These are phyloP conservation scores for Pyrrhopygopsis socrates DNA, from an alignment of 2,888 invertebrate genomes.

Conservation along the genomic window DNA sequence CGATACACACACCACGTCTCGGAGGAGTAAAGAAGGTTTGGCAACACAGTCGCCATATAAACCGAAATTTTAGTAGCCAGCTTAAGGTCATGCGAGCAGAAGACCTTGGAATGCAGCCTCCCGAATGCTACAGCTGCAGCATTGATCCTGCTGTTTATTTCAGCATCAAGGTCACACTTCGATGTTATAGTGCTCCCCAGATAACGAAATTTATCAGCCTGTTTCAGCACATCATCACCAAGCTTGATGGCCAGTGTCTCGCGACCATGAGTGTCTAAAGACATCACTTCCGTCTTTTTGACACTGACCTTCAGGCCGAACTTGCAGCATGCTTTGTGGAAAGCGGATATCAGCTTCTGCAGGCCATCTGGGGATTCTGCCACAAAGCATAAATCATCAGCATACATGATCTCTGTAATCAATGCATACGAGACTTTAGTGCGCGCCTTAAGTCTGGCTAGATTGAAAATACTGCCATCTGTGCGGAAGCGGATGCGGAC, in stretches of 20 bases:
- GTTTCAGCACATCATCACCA: slow-evolving; percentile 47
- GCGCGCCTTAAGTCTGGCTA: background rate
- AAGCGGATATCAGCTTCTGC: slow-evolving; percentile 48
- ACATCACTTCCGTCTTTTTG: slow-evolving; percentile 54
- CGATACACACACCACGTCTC: slow-evolving; percentile 66
- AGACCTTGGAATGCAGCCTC: slow-evolving; percentile 25
- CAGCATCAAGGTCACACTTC: slow-evolving; percentile 56
- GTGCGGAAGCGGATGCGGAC: background rate
- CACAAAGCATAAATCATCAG: slow-evolving; percentile 67
- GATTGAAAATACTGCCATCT: background rate
- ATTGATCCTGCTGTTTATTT: slow-evolving; percentile 70
- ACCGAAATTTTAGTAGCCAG: background rate
- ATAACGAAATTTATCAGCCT: slow-evolving; percentile 64
- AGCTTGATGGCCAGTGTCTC: slow-evolving; percentile 10
- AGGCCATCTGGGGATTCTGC: slow-evolving; percentile 62
- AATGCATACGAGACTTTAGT: slow-evolving; percentile 22
- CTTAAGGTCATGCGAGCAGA: slow-evolving; percentile 58
- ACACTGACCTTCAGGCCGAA: slow-evolving; percentile 73
- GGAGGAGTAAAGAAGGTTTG: slow-evolving; percentile 48
- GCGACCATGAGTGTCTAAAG: background rate
- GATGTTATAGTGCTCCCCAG: no score
- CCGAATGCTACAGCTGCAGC: slow-evolving; percentile 71
- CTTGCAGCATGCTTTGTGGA: slow-evolving; percentile 4
- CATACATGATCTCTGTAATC: slow-evolving; percentile 73
- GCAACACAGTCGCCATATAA: background rate